Conservation (phyloP, 2,797 vertebrate genomes). For the Sebastes matsubarae region DNA sequence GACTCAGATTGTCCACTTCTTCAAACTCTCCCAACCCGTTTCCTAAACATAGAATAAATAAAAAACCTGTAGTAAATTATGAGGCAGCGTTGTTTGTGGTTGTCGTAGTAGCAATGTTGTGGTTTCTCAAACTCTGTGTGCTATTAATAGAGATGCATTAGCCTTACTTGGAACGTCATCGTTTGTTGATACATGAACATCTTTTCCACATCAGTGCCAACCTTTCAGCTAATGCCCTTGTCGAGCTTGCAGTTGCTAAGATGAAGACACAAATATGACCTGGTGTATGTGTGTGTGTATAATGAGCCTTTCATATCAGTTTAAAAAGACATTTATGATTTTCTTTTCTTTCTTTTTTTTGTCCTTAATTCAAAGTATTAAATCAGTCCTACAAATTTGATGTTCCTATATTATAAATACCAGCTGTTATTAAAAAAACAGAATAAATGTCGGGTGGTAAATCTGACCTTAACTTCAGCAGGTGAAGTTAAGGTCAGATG, state of each 20-base stretch:
- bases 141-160: slow-evolving; percentile 33
- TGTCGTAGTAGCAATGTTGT: neutral
- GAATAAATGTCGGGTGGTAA: neutral
- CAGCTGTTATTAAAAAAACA: neutral
- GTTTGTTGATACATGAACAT: slow-evolving; percentile 28
- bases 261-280: neutral
- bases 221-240: neutral
- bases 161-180: neutral
- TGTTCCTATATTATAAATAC: neutral
- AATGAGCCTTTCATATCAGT: neutral
- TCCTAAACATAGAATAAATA: neutral
- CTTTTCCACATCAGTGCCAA: slow-evolving; percentile 5
- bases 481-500: slow-evolving; percentile 5
- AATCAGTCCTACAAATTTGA: neutral
- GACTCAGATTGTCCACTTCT: neutral
- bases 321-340: neutral
- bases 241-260: neutral
- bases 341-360: neutral
- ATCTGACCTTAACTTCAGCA: neutral
- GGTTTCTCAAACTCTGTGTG: slow-evolving; percentile 3
- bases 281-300: neutral
- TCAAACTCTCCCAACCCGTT: neutral
- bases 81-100: neutral
- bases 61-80: neutral
- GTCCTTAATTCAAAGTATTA: neutral